Percentiles rank a stretch among this genome's conserved stretches.
Conservation (phyloP, 2,888 invertebrate genomes). For the Lumbricus terrestris region DNA sequence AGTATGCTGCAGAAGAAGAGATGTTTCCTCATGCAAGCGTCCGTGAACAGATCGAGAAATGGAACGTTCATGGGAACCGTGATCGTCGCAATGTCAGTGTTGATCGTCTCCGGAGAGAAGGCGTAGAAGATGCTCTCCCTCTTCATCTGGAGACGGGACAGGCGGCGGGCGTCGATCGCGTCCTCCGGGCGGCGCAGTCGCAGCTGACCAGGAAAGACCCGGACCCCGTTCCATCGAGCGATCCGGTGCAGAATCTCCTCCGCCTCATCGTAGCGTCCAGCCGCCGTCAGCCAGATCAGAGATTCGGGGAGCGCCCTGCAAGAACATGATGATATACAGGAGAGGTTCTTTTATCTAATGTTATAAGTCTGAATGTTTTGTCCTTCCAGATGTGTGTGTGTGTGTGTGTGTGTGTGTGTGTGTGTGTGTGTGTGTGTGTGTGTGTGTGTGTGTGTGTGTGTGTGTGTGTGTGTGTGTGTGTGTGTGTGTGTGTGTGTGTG, state of each 20-base stretch:
- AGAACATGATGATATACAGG: not conserved
- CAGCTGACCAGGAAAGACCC: not conserved
- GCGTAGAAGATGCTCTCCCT: slow-evolving; percentile 16
- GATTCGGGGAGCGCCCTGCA: slow-evolving; percentile 45
- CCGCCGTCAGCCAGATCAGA: slow-evolving; percentile 46
- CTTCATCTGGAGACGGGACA: not conserved
- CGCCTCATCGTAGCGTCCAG: slow-evolving; percentile 41
- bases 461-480: no score
- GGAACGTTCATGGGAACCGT: not conserved
- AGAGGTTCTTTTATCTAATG: no score
- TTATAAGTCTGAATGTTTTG: no score
- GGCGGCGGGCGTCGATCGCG: not conserved
- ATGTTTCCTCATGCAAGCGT: slow-evolving; percentile 11
- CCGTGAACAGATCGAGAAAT: not conserved
- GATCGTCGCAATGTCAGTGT: not conserved
- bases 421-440: no score
- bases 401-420: no score
- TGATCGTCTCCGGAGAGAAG: not conserved
- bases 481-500: no score
- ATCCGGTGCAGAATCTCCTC: slow-evolving; percentile 40
- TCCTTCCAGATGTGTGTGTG: no score
- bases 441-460: no score
- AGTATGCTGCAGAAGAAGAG: not conserved
- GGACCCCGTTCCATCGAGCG: slow-evolving; percentile 33
- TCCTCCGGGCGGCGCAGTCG: not conserved